Evolutionary conservation across 2,888 invertebrate genomes (phyloP).

Genomic region (Drosophila anomalata): DNA sequence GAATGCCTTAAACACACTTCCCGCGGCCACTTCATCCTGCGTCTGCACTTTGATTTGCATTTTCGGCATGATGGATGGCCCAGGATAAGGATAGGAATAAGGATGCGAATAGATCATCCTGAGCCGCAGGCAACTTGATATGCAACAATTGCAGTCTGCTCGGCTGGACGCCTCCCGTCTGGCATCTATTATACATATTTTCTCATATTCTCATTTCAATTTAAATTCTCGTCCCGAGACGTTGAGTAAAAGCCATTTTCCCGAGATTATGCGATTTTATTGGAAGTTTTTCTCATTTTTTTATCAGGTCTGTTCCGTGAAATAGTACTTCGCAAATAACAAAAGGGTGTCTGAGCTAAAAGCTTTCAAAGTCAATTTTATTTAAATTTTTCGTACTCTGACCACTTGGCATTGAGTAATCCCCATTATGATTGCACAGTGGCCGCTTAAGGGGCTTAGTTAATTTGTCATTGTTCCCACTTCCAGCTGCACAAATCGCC

Average conservation of each 20-base stretch:
- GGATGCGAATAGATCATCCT: constrained; percentile 8
- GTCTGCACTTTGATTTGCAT: constrained; percentile 57
- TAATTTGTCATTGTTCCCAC: constrained; percentile 43
- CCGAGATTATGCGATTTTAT: not conserved
- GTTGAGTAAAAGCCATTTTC: not conserved
- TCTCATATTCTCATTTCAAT: constrained; percentile 23
- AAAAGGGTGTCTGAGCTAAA: not conserved
- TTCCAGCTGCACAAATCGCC: constrained; percentile 18
- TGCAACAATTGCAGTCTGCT: constrained; percentile 36
- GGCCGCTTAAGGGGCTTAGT: constrained; percentile 25
- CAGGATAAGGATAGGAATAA: not conserved
- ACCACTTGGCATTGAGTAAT: not conserved
- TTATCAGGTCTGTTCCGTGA: not conserved
- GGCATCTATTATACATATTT: not conserved
- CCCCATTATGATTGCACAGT: constrained; percentile 12
- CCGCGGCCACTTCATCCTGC: not conserved
- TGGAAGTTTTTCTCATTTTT: not conserved
- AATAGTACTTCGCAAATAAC: not conserved
- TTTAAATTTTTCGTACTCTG: not conserved
- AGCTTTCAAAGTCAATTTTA: not conserved
- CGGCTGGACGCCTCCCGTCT: constrained; percentile 11
- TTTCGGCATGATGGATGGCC: constrained; percentile 52
- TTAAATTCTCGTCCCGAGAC: constrained; percentile 11
- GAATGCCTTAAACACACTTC: constrained; percentile 54
- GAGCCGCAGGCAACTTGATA: constrained; percentile 20